Conservation (phyloP, 1,140 invertebrate species). For the silkworm (Bombyx mori) region DNA sequence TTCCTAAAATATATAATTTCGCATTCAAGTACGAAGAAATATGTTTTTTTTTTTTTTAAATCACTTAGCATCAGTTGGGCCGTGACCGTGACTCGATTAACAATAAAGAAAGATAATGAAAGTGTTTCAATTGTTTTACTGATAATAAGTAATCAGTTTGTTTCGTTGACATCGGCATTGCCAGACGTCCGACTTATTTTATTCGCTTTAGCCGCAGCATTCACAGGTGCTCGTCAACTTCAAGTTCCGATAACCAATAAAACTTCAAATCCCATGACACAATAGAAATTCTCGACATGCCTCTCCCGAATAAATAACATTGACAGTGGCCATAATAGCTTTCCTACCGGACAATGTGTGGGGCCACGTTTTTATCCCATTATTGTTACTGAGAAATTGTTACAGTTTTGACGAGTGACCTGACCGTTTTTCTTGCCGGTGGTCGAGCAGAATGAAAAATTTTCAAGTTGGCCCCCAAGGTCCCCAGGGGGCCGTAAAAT, state of each 20-base stretch:
- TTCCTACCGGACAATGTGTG: constrained; percentile 48
- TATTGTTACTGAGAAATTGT: constrained; percentile 71
- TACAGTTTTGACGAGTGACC: constrained; percentile 68
- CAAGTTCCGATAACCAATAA: constrained; percentile 35
- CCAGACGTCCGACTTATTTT: too few species aligned
- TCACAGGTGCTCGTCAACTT: constrained; percentile 26
- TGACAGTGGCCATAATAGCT: constrained; percentile 64
- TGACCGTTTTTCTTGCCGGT: constrained; percentile 57
- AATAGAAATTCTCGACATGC: constrained; percentile 65
- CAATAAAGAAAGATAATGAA: too few species aligned
- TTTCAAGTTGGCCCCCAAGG: constrained; percentile 58
- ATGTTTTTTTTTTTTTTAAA: too few species aligned
- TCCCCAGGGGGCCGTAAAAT: constrained; percentile 63
- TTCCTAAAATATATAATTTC: too few species aligned
- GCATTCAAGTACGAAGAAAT: too few species aligned
- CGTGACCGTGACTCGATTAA: too few species aligned
- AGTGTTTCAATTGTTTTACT: too few species aligned
- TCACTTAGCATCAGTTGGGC: too few species aligned
- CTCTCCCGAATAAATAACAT: constrained; percentile 65
- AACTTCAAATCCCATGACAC: constrained; percentile 62
- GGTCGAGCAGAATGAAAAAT: constrained; percentile 63
- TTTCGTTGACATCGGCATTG: too few species aligned
- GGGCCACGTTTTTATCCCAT: constrained; percentile 55
- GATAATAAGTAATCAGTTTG: too few species aligned
- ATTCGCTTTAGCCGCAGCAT: too few species aligned